A percentile compares a stretch with the other conserved stretches of the same genome.
Conservation (phyloP, 2,888 invertebrate genomes). For the Plebejus melissa region DNA sequence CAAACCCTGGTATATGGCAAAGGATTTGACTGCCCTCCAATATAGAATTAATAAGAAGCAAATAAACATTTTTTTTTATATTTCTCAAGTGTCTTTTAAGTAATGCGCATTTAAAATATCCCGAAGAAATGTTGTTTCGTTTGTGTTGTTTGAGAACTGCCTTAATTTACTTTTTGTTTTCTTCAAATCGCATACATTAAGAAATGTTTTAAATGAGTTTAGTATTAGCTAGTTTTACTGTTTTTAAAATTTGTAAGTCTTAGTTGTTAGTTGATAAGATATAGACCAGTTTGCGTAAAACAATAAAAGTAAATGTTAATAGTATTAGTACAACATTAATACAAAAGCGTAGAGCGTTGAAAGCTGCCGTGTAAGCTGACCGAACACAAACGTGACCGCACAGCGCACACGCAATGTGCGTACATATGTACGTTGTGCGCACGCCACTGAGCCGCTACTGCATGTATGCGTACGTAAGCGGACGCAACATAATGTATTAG, state of each 20-base stretch:
- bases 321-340: slow-evolving; percentile 29
- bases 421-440: slow-evolving; percentile 11
- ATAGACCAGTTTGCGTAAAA: slow-evolving; percentile 2
- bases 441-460: slow-evolving; percentile 34
- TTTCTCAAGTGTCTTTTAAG: no score
- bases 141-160: background rate
- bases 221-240: background rate
- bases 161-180: background rate
- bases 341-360: slow-evolving; percentile 27
- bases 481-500: slow-evolving; percentile 42
- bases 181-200: background rate
- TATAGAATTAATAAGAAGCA: no score
- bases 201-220: background rate
- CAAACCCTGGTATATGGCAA: no score
- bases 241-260: background rate
- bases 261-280: slow-evolving; percentile 2
- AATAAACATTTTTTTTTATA: no score
- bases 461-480: slow-evolving; percentile 35
- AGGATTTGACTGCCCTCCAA: no score
- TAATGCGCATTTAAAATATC: background rate
- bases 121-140: background rate
- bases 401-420: slow-evolving; percentile 22
- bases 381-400: slow-evolving; percentile 19
- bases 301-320: slow-evolving; percentile 29
- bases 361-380: slow-evolving; percentile 24